Conservation (phyloP, 1,140 invertebrate species). For the Anthonomus grandis region DNA sequence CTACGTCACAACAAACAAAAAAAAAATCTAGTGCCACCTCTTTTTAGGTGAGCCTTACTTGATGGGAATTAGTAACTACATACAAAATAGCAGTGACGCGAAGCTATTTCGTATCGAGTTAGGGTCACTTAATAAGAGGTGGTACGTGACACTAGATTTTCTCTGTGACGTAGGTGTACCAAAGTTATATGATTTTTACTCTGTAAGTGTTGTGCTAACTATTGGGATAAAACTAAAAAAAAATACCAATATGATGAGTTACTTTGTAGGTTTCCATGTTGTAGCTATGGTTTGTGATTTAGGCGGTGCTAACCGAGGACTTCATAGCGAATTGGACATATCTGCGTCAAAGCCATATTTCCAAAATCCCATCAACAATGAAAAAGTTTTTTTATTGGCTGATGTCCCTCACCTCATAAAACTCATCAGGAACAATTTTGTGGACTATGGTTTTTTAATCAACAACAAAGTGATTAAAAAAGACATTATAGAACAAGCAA, state of each 20-base stretch:
- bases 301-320: slow-evolving; percentile 13
- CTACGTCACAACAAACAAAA: too few relatives aligned
- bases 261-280: slow-evolving; percentile 10
- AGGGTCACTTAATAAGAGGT: too few relatives aligned
- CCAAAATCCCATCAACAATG: slow-evolving; percentile 2
- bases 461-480: neutral
- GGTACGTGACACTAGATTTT: too few relatives aligned
- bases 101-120: too few relatives aligned
- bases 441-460: neutral
- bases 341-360: slow-evolving; percentile 6
- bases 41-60: too few relatives aligned
- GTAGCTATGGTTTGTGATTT: slow-evolving; percentile 14
- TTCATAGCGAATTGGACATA: slow-evolving; percentile 8
- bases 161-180: too few relatives aligned
- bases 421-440: slow-evolving; percentile 24
- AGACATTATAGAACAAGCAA: slow-evolving; percentile 8
- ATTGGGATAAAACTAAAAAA: too few relatives aligned
- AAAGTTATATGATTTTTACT: too few relatives aligned
- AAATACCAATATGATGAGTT: neutral
- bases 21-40: too few relatives aligned
- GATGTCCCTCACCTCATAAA: slow-evolving; percentile 11
- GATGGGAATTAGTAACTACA: too few relatives aligned
- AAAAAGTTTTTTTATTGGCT: neutral
- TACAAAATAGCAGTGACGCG: too few relatives aligned
- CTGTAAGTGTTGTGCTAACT: too few relatives aligned